Evolutionary conservation across 1,140 invertebrate genomes (phyloP).

Genomic region (Helicorthomorpha holstii): DNA sequence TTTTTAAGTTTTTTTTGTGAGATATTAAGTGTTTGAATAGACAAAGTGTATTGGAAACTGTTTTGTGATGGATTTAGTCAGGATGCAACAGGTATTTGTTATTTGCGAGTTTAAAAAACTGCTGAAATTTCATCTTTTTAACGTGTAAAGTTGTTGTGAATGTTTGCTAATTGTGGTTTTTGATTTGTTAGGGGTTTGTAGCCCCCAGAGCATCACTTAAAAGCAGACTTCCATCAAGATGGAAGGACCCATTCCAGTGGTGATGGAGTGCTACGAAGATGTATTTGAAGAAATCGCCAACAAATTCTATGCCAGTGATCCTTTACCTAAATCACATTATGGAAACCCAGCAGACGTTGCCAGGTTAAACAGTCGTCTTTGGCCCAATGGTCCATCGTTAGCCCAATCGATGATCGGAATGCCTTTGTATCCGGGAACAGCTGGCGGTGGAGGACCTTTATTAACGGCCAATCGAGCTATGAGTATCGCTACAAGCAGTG

Average conservation of each 20-base stretch:
- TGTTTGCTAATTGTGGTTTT: no score
- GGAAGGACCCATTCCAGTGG: conserved; percentile 11
- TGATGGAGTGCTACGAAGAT: conserved; percentile 44
- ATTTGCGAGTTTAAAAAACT: no score
- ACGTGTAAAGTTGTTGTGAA: no score
- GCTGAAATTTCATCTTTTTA: no score
- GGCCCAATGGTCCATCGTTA: conserved; percentile 9
- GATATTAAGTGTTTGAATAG: no score
- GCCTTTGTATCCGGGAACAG: conserved; percentile 5
- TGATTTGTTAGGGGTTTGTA: no score
- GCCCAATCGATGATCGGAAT: conserved; percentile 10
- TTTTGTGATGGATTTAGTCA: no score
- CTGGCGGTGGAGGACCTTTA: conserved; percentile 6
- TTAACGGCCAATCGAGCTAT: conserved; percentile 10
- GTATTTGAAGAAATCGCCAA: conserved; percentile 77
- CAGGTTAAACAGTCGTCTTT: conserved; percentile 9
- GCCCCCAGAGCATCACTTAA: no score
- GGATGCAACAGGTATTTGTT: no score
- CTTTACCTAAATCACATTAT: conserved; percentile 8
- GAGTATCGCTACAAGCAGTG: neutral
- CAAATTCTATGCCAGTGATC: conserved; percentile 69
- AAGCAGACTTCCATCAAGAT: no score
- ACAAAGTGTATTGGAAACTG: no score
- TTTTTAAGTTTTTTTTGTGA: no score
- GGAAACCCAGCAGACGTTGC: conserved; percentile 10